Conservation (phyloP, 2,797 vertebrate genomes). For the Enteromius mattozi region DNA sequence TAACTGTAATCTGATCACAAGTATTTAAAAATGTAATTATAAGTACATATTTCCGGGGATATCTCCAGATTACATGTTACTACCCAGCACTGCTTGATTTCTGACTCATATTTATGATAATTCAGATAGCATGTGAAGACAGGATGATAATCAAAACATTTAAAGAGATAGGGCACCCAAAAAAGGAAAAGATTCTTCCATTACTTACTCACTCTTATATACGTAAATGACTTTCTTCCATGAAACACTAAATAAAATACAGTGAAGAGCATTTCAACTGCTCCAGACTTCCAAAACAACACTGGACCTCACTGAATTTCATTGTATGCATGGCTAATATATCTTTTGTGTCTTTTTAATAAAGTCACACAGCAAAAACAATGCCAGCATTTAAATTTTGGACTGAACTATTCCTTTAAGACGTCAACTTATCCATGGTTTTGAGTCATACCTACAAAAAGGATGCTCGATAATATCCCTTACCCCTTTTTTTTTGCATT, state of each 20-base stretch:
- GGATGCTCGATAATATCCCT: not conserved
- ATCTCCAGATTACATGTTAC: not conserved
- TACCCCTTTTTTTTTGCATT: slow-evolving; percentile 2
- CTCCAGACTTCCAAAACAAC: not conserved
- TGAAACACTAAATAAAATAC: not conserved
- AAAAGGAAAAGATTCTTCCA: not conserved
- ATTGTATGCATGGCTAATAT: not conserved
- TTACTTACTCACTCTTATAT: not conserved
- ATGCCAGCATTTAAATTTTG: not conserved
- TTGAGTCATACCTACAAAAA: not conserved
- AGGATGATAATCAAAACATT: not conserved
- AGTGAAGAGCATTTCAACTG: not conserved
- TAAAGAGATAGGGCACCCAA: not conserved
- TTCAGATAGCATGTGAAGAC: not conserved
- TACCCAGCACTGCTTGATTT: not conserved
- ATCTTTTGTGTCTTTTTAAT: not conserved
- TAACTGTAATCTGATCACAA: not conserved
- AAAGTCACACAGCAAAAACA: not conserved
- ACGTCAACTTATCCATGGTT: not conserved
- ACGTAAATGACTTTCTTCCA: not conserved
- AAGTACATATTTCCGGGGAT: too few relatives aligned
- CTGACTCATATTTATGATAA: not conserved
- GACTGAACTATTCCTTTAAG: not conserved
- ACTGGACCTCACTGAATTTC: too few relatives aligned
- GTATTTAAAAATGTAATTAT: not conserved